These are phyloP conservation scores for Aporophyla lueneburgensis DNA, from an alignment of 2,888 invertebrate species.

Conservation along the genomic window DNA sequence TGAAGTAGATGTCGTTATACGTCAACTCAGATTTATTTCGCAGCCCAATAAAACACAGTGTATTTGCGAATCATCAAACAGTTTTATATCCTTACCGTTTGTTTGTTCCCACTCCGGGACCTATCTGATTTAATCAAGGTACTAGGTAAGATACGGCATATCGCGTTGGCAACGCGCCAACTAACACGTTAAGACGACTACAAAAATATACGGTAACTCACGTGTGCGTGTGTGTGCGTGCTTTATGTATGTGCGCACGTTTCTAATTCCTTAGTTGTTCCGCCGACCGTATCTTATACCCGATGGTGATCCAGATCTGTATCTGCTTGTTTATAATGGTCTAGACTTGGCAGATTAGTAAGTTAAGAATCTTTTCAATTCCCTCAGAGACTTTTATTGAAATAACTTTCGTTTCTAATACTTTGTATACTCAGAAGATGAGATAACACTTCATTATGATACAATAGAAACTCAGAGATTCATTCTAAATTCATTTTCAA, in stretches of 20 bases:
- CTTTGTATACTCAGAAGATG: conserved; percentile 37
- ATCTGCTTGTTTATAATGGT: conserved; percentile 66
- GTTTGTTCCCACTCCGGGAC: conserved; percentile 73
- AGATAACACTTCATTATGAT: conserved; percentile 49
- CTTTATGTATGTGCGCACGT: conserved; percentile 12
- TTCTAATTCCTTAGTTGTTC: conserved; percentile 55
- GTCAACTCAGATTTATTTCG: conserved; percentile 64
- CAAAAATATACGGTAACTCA: conserved; percentile 67
- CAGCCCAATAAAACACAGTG: conserved; percentile 64
- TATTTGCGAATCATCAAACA: conserved; percentile 70
- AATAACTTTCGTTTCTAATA: conserved; percentile 58
- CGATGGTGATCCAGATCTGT: conserved; percentile 54
- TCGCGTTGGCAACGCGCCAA: conserved; percentile 80
- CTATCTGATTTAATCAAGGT: conserved; percentile 80
- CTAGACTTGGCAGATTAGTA: conserved; percentile 57
- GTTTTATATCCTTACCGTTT: conserved; percentile 75
- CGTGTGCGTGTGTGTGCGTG: conserved; percentile 33
- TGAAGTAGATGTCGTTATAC: conserved; percentile 61
- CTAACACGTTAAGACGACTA: conserved; percentile 74
- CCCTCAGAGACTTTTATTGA: conserved; percentile 44
- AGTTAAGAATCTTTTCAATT: conserved; percentile 60
- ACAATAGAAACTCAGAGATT: conserved; percentile 47
- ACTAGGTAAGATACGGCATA: conserved; percentile 65
- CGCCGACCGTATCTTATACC: conserved; percentile 43
- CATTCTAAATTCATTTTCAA: conserved; percentile 60